phyloP scores from a whole-genome alignment of 2,113 vertebrate genomes.

The Crypturellus undulatus region DNA sequence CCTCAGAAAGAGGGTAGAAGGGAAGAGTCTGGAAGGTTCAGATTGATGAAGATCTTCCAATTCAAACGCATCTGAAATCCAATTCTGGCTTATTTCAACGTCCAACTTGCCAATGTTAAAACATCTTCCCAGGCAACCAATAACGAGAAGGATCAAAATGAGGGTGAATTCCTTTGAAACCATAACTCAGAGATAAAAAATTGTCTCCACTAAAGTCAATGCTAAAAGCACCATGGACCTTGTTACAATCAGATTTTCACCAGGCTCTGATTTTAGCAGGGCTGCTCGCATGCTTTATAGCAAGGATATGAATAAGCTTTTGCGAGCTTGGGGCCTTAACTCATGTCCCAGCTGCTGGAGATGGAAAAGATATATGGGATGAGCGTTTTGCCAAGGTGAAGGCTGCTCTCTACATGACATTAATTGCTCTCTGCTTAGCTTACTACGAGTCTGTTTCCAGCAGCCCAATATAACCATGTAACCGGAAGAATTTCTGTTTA shows the following conservation, averaged over 20 bases:
- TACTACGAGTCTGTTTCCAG: constrained; percentile 54
- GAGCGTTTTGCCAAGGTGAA: constrained; percentile 29
- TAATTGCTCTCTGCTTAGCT: constrained; percentile 49
- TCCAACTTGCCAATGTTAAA: neutral
- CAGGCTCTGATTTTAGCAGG: neutral
- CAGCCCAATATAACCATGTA: constrained; percentile 44
- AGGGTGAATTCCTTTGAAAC: neutral
- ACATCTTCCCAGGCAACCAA: neutral
- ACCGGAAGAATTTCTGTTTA: constrained; percentile 55
- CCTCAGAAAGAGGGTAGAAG: neutral
- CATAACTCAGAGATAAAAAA: neutral
- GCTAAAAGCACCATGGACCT: neutral
- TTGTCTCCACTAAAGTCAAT: neutral
- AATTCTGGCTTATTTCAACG: neutral
- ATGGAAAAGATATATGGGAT: constrained; percentile 16
- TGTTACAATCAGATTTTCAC: constrained; percentile 7
- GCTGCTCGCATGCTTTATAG: constrained; percentile 8
- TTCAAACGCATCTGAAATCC: neutral
- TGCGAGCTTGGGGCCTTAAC: constrained; percentile 32
- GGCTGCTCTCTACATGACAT: constrained; percentile 38
- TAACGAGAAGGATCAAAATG: neutral
- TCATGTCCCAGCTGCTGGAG: constrained; percentile 38
- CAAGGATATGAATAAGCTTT: neutral
- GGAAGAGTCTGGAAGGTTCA: neutral
- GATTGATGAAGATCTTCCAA: neutral